Conservation (phyloP, 2,113 vertebrate species). For the Bos indicus region DNA sequence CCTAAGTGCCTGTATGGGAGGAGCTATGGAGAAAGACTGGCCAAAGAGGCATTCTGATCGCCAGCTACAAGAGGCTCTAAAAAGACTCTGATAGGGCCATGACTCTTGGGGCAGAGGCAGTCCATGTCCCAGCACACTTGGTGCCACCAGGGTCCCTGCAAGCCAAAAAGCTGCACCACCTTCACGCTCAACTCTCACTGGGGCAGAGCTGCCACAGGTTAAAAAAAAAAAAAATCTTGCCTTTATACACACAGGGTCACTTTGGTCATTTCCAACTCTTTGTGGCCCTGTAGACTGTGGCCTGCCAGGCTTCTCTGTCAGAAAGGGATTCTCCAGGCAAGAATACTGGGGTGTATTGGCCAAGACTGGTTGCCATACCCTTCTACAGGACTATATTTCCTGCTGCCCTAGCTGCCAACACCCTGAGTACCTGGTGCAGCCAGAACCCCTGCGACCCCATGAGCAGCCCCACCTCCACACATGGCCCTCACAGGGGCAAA, state of each 20-base stretch:
- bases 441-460: neutral
- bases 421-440: neutral
- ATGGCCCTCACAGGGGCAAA: neutral
- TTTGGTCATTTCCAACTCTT: neutral
- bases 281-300: neutral
- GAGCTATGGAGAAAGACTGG: neutral
- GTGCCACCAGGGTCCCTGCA: neutral
- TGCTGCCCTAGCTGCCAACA: neutral
- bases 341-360: too few species aligned
- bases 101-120: neutral
- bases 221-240: neutral
- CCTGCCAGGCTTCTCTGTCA: neutral
- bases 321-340: neutral
- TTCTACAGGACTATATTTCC: neutral
- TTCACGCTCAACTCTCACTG: rapidly evolving
- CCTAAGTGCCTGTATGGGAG: rapidly evolving
- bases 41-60: neutral
- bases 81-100: neutral
- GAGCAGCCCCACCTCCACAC: neutral
- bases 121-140: neutral
- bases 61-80: neutral
- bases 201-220: neutral
- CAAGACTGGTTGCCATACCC: neutral
- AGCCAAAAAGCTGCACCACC: neutral
- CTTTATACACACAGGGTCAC: neutral